These are phyloP conservation scores for Eristalis tenax DNA, from an alignment of 2,888 invertebrate species.

Conservation along the genomic window DNA sequence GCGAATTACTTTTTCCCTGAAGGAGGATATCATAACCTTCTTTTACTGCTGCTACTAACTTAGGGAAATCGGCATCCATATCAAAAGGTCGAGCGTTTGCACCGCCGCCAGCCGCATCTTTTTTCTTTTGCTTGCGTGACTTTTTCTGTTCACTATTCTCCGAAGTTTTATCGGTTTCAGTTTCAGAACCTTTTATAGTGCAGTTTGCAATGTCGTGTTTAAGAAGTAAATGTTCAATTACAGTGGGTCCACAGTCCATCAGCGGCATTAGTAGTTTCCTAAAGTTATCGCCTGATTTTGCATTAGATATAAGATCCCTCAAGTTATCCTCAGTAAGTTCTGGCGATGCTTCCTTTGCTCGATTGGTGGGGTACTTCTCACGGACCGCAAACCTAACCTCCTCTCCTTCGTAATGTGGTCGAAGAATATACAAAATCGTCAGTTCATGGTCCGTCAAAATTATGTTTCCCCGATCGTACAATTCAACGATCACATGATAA, in stretches of 20 bases:
- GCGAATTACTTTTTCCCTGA: slow-evolving; percentile 65
- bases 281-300: slow-evolving; percentile 88
- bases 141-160: slow-evolving; percentile 72
- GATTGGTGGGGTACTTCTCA: slow-evolving; percentile 93
- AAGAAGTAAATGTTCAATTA: slow-evolving; percentile 94
- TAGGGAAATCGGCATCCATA: slow-evolving; percentile 84
- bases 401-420: slow-evolving; percentile 95
- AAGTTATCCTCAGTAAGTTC: slow-evolving; percentile 83
- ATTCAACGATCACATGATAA: slow-evolving; percentile 96
- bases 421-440: slow-evolving; percentile 94
- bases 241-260: slow-evolving; percentile 93
- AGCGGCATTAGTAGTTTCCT: slow-evolving; percentile 92
- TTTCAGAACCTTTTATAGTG: slow-evolving; percentile 79
- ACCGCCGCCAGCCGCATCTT: slow-evolving; percentile 56
- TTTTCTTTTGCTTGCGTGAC: slow-evolving; percentile 73
- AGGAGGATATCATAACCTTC: slow-evolving; percentile 74
- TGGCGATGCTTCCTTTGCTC: slow-evolving; percentile 85
- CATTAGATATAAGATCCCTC: slow-evolving; percentile 83
- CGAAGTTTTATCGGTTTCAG: slow-evolving; percentile 8
- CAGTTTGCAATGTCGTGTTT: slow-evolving; percentile 86
- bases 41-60: slow-evolving; percentile 85
- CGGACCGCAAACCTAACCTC: slow-evolving; percentile 93
- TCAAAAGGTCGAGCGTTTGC: slow-evolving; percentile 82
- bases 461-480: slow-evolving; percentile 98
- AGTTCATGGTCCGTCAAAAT: slow-evolving; percentile 95